Base-by-base conservation (phyloP, 2,113 vertebrate species). In the Semicossyphus pulcher region DNA sequence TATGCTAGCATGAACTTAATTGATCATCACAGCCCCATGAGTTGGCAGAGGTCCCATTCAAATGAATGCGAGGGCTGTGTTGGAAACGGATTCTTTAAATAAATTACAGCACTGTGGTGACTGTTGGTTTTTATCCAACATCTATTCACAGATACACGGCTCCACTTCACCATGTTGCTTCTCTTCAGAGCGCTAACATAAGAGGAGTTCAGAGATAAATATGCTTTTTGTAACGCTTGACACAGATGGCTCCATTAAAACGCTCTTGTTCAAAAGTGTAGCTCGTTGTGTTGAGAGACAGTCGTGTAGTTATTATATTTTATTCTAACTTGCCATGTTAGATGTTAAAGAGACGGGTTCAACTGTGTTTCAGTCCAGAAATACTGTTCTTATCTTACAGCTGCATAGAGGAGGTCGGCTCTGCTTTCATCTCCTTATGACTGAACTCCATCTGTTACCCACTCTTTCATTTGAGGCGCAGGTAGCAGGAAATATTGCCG, bases 341-440 rank as follows among this genome's bases (percentile, higher is more conserved):
- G 39, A 18, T 49, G 36, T 57, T 63, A 28, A 80, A 76, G 18
- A 48, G 32, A 39, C 18, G 44, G 11, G 25, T 61, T 70, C 31
- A 48, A n/a, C 25, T 37, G 21, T 45, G 57, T 39, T 63, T 72
- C 23, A 51, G 20, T 44, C 56, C 34, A 64, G 41, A 70, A 53
- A 61, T 32, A 32, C 41, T 34, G 31, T 47, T 84, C 64, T 72
- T 49, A 56, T 84, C 65, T 66, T 4, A 65, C 52, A 64, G 59
- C 14, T 10, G 44, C 76, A 68, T 9, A 49, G 18, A 81, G 34
- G 28, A 53, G 77, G 47, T 85, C 52, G 76, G 32, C n/a, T 9
- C 16, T 25, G 37, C 47, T 72, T 48, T 78, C 49, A 76, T 79
- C 51, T 61, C 37, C 63, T 74, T 39, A 44, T 37, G 72, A 76